phyloP scores from a whole-genome alignment of 2,888 invertebrate genomes.

The Drosophila paramelanica region DNA sequence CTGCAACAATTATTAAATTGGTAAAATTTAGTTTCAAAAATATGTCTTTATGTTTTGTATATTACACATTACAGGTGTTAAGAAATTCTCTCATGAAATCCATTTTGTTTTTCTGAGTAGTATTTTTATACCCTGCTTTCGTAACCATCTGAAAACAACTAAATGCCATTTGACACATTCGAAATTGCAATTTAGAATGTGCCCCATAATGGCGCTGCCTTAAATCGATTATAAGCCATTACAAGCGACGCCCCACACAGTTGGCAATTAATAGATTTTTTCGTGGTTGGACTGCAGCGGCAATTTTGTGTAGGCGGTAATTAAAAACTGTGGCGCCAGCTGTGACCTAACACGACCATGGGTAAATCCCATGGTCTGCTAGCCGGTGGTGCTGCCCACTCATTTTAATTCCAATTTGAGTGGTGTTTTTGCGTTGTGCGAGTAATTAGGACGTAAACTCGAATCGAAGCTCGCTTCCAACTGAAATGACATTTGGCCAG shows the following conservation, averaged over 20 bases:
- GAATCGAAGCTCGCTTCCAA: slow-evolving; percentile 66
- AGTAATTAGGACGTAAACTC: slow-evolving; percentile 75
- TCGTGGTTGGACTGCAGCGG: slow-evolving; percentile 51
- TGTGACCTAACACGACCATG: slow-evolving; percentile 51
- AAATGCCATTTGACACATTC: slow-evolving; percentile 61
- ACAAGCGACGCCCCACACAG: slow-evolving; percentile 49
- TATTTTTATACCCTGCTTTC: background rate
- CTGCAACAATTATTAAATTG: too few species aligned
- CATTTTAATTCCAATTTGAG: slow-evolving; percentile 79
- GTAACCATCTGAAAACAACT: slow-evolving; percentile 5
- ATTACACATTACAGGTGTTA: too few species aligned
- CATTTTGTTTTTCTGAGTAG: background rate
- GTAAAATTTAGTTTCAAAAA: too few species aligned
- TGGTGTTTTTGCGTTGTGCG: slow-evolving; percentile 74
- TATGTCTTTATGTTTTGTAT: too few species aligned
- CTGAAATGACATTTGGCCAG: slow-evolving; percentile 69
- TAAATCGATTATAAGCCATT: slow-evolving; percentile 76
- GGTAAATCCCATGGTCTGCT: slow-evolving; percentile 13
- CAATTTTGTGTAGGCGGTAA: slow-evolving; percentile 75
- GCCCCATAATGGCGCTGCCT: slow-evolving; percentile 60
- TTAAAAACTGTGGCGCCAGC: slow-evolving; percentile 76
- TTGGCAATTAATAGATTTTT: slow-evolving; percentile 68
- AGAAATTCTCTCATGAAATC: background rate
- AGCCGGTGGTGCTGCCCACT: slow-evolving; percentile 36
- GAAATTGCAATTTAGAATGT: slow-evolving; percentile 55